Evolutionary conservation across 2,888 invertebrate genomes (phyloP), one percentile per base, ranked within the genome.

Genomic region (Clanis bilineata): DNA sequence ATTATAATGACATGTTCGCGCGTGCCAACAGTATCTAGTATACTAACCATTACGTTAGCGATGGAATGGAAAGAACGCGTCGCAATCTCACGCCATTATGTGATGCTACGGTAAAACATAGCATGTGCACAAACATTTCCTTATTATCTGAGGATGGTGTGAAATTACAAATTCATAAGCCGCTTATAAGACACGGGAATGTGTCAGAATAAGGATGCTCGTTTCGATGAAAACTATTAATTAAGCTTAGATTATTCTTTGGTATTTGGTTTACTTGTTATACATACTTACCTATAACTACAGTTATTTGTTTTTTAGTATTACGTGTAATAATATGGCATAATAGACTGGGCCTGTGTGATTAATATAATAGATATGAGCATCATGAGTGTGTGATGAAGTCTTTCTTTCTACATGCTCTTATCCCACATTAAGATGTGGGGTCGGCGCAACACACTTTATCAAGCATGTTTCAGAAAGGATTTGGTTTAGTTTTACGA

Each of bases 81-180:
- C 51, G 51, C 72, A 76, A 76, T 79, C 74, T 68, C 68, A 68
- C 69, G 73, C 67, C 67, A 75, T 76, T 73, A 76, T 68, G 69
- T 65, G 77, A 80, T 74, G 70, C 69, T 71, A 72, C 73, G 73
- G 69, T 72, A 69, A 70, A 76, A 71, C 66, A 74, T 75, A 67
- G 69, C 65, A 69, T 69, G 70, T 70, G 69, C 66, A 66, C 69
- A 69, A 72, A 74, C 67, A 62, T 66, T 79, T 77, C 74, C 79
- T 74, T 74, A 78, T 76, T 78, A 75, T 71, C 67, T 65, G 60
- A 60, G 63, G 71, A 67, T 72, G 67, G 74, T 74, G 76, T 73
- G 72, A 79, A 76, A 80, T 79, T 74, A 67, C 69, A 62, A 69
- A 69, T 63, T 68, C 68, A 76, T 71, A 67, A 65, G 61, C 55